A percentile compares a stretch with the other conserved stretches of the same genome.
Evolutionary conservation across 2,797 vertebrate species (phyloP).

Genomic region (Gadopsis marmoratus): DNA sequence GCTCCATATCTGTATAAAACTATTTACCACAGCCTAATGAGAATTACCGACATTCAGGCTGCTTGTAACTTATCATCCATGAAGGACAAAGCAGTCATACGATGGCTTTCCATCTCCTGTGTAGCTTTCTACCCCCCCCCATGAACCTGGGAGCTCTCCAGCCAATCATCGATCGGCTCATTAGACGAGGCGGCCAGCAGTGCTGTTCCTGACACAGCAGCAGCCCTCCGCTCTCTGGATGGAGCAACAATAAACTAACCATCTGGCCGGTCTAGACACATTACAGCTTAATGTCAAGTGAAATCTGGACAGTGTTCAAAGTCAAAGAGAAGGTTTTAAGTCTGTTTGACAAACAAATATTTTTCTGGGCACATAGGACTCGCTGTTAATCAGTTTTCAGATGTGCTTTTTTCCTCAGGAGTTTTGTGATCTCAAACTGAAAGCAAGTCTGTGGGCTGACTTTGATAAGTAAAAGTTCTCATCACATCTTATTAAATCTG

Average conservation of each 20-base stretch:
- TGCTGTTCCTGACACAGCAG: constrained; percentile 22
- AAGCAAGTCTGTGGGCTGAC: constrained; percentile 8
- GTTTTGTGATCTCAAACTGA: constrained; percentile 24
- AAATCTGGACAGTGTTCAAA: constrained; percentile 50
- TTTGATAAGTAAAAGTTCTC: constrained; percentile 11
- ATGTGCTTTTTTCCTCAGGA: background rate
- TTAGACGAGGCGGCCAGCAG: constrained; percentile 50
- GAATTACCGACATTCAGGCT: constrained; percentile 55
- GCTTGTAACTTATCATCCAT: constrained; percentile 20
- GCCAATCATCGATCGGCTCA: constrained; percentile 59
- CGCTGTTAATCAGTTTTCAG: constrained; percentile 11
- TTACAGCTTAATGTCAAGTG: constrained; percentile 49
- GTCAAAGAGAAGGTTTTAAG: constrained; percentile 24
- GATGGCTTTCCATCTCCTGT: constrained; percentile 33
- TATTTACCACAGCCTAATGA: constrained; percentile 44
- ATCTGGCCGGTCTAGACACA: constrained; percentile 73
- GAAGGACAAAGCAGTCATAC: constrained; percentile 59
- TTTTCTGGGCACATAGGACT: constrained; percentile 18
- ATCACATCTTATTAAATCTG: constrained; percentile 7
- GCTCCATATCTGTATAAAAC: constrained; percentile 35
- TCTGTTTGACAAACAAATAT: constrained; percentile 20
- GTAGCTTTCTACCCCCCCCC: constrained; percentile 18
- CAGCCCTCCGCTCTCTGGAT: constrained; percentile 43
- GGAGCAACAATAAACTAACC: constrained; percentile 66
- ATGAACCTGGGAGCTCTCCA: constrained; percentile 53